Evolutionary conservation across 2,797 vertebrate species (phyloP).

Genomic region (Poeciliopsis gracilis): DNA sequence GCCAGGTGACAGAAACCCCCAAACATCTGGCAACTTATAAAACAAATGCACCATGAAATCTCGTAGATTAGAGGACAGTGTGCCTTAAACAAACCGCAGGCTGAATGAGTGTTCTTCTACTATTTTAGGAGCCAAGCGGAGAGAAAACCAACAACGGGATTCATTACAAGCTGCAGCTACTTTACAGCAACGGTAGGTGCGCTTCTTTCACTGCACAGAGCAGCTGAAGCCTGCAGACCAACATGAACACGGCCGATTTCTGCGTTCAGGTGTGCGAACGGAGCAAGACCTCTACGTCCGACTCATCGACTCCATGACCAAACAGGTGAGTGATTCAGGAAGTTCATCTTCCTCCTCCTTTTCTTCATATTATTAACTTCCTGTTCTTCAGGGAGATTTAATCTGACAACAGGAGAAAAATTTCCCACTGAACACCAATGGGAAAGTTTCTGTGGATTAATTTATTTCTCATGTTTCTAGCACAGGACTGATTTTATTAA

Average conservation of each 20-base stretch:
- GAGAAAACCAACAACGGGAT: conserved; percentile 99
- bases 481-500: not conserved
- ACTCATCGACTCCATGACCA: conserved; percentile 76
- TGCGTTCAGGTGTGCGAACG: conserved; percentile 57
- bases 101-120: not conserved
- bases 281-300: conserved; percentile 68
- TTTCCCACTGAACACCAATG: too few relatives aligned
- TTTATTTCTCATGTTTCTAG: not conserved
- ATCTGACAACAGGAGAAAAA: not conserved
- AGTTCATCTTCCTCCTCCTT: not conserved
- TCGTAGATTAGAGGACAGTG: too few relatives aligned
- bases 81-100: not conserved
- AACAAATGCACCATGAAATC: not conserved
- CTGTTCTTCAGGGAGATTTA: not conserved
- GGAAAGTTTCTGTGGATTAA: not conserved
- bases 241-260: not conserved
- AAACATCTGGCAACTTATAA: not conserved
- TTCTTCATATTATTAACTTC: not conserved
- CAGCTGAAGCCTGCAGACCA: not conserved
- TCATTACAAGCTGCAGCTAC: conserved; percentile 95
- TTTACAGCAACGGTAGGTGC: conserved; percentile 92
- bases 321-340: conserved; percentile 84
- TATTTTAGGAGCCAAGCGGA: conserved; percentile 90
- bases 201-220: not conserved
- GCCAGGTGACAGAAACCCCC: not conserved